Conservation (phyloP, 2,888 invertebrate species). For the Nephrocerus scutellatus region DNA sequence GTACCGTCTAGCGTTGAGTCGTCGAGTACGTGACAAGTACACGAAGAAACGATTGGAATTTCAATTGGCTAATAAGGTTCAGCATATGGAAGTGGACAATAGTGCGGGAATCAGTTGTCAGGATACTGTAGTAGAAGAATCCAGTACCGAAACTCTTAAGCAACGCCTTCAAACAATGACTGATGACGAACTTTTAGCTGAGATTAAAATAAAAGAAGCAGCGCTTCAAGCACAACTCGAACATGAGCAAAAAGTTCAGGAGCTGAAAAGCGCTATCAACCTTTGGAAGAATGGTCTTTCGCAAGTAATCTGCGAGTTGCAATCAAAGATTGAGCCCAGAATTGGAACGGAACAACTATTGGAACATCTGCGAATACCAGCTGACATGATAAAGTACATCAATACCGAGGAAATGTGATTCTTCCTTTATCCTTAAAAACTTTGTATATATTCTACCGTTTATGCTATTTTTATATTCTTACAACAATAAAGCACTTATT, state of each 20-base stretch:
- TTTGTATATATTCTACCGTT: too few relatives aligned
- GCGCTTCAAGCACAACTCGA: slow-evolving; percentile 21
- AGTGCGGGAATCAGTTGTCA: too few relatives aligned
- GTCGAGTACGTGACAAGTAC: slow-evolving; percentile 21
- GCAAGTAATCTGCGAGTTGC: slow-evolving; percentile 31
- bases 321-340: slow-evolving; percentile 23
- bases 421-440: too few relatives aligned
- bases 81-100: too few relatives aligned
- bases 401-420: slow-evolving; percentile 20
- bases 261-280: slow-evolving; percentile 26
- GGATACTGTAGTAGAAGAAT: slow-evolving; percentile 1
- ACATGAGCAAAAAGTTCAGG: slow-evolving; percentile 22
- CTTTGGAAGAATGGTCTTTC: slow-evolving; percentile 35
- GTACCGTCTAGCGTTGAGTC: slow-evolving; percentile 27
- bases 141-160: neutral
- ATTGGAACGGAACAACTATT: slow-evolving; percentile 24
- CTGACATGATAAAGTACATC: slow-evolving; percentile 33
- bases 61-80: slow-evolving; percentile 18
- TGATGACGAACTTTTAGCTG: slow-evolving; percentile 8
- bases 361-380: slow-evolving; percentile 28
- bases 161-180: slow-evolving; percentile 2
- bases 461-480: slow-evolving; percentile 7
- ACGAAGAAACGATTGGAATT: slow-evolving; percentile 33
- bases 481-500: neutral
- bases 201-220: slow-evolving; percentile 19